Evolutionary conservation across 2,888 invertebrate genomes (phyloP).

Genomic region (Sphaerophoria taeniata): DNA sequence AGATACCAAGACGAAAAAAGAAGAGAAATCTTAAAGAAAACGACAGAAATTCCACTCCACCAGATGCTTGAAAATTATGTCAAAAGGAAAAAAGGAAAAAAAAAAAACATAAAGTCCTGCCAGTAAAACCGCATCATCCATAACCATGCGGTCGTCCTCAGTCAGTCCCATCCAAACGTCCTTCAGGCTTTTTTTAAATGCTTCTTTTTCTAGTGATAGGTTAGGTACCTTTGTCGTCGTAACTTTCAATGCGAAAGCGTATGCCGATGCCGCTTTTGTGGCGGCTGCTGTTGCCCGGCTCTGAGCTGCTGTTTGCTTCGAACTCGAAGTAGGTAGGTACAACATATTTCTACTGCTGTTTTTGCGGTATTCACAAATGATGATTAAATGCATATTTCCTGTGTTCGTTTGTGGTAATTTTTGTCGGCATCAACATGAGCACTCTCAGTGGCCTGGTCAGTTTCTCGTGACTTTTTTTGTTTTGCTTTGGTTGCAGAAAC

Average conservation of each 20-base stretch:
- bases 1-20: neutral
- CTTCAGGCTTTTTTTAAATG: conserved; percentile 60
- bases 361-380: conserved; percentile 67
- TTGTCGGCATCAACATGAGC: too few relatives aligned
- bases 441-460: conserved; percentile 23
- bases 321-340: neutral
- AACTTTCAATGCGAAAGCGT: neutral
- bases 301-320: neutral
- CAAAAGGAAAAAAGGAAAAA: conserved; percentile 55
- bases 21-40: conserved; percentile 50
- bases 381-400: conserved; percentile 74
- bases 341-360: conserved; percentile 25
- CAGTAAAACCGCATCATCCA: conserved; percentile 47
- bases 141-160: conserved; percentile 60
- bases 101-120: conserved; percentile 59
- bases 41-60: conserved; percentile 69
- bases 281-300: conserved; percentile 34
- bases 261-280: conserved; percentile 16
- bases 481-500: conserved; percentile 15
- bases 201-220: conserved; percentile 18
- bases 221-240: conserved; percentile 21
- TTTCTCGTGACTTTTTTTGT: conserved; percentile 8
- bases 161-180: conserved; percentile 65
- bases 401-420: conserved; percentile 65
- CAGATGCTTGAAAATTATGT: conserved; percentile 71